These are phyloP conservation scores for Osmerus mordax DNA, from an alignment of 2,113 vertebrate species.

Conservation along the genomic window DNA sequence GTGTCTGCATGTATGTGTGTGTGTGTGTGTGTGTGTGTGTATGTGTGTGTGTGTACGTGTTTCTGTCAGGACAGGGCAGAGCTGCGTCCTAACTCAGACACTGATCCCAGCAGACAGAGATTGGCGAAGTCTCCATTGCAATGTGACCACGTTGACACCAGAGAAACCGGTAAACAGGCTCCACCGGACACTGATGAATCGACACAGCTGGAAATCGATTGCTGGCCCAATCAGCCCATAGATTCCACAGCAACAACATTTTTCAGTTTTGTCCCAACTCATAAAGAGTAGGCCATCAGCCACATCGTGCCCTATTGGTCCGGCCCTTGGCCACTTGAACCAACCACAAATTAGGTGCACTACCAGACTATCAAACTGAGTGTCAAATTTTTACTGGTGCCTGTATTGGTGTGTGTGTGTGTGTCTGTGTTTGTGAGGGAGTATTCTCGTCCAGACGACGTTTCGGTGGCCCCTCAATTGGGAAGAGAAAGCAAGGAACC, in stretches of 20 bases:
- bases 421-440: not conserved
- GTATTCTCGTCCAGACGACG: too few relatives aligned
- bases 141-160: conserved; percentile 65
- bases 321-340: not conserved
- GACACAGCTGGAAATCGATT: conserved; percentile 61
- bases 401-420: not conserved
- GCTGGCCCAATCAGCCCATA: conserved; percentile 62
- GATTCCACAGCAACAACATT: conserved; percentile 10
- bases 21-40: conserved; percentile 20
- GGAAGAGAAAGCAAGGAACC: not conserved
- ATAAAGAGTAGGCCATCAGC: not conserved
- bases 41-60: conserved; percentile 27
- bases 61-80: conserved; percentile 15
- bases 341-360: conserved; percentile 38
- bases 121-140: conserved; percentile 63
- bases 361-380: conserved; percentile 42
- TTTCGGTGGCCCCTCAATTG: not conserved
- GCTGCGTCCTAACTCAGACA: conserved; percentile 33
- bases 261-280: conserved; percentile 12
- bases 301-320: conserved; percentile 3
- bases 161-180: conserved; percentile 52
- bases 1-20: conserved; percentile 38
- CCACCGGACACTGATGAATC: conserved; percentile 70
- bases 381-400: not conserved
- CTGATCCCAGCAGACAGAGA: conserved; percentile 64